Conservation (phyloP, 2,888 invertebrate genomes). For the Mythimna ferrago region DNA sequence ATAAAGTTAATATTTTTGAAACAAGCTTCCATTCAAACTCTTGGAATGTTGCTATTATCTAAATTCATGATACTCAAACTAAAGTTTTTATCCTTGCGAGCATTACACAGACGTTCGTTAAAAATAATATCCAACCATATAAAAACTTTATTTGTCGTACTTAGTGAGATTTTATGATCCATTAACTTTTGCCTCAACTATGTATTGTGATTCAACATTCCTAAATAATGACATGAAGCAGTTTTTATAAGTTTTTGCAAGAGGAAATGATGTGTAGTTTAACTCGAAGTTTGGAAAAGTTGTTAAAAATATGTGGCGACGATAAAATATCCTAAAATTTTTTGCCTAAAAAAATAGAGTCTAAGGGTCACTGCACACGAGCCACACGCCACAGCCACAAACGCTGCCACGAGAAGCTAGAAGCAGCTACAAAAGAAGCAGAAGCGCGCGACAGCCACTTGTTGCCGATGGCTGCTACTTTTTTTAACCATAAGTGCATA, state of each 20-base stretch:
- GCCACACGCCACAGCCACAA: too few species aligned
- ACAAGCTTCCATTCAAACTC: conserved; percentile 14
- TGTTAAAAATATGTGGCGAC: too few species aligned
- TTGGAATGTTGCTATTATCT: conserved; percentile 4
- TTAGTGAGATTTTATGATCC: conserved; percentile 23
- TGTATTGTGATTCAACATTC: conserved; percentile 27
- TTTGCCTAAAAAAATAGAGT: neutral
- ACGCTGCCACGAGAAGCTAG: too few species aligned
- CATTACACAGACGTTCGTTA: conserved; percentile 11
- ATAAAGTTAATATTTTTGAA: conserved; percentile 45
- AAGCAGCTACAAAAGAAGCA: too few species aligned
- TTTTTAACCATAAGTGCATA: too few species aligned
- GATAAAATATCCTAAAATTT: neutral
- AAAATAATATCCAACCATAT: conserved; percentile 20
- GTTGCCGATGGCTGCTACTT: too few species aligned
- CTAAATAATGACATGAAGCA: neutral
- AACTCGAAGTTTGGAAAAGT: neutral
- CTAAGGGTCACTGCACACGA: too few species aligned
- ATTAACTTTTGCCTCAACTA: conserved; percentile 17
- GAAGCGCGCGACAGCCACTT: too few species aligned
- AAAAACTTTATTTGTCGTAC: conserved; percentile 25
- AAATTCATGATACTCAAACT: conserved; percentile 21
- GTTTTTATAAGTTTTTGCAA: conserved; percentile 6
- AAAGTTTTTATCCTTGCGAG: conserved; percentile 30
- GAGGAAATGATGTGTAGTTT: neutral